Evolutionary conservation across 2,797 vertebrate species (phyloP), one percentile per base, ranked within the genome.

Genomic region (Paedocypris micromegethes): DNA sequence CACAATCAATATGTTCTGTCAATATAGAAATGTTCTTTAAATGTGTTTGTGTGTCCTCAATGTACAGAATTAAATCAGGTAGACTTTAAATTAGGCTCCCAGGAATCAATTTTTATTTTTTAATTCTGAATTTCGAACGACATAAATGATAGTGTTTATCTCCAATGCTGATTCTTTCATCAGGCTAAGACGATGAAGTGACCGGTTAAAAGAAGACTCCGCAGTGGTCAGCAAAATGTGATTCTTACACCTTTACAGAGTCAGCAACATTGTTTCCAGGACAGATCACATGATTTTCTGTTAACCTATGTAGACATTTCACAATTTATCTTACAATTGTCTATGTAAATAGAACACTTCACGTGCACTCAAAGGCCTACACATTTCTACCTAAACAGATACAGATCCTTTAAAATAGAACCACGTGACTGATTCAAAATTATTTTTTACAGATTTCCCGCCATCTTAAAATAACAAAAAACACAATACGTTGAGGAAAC

Each of bases 181-280:
- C 23, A 23, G 23, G 23, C 23, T 40, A 44, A 52, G 42, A 42
- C 5, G 8, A 45, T 52, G 50, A 67, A 41, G 52, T 54, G 49
- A 53, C 49, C 52, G n/a, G 57, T 41, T 60, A 60, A 60, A 68
- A 68, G 43, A 46, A 68, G 50, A 60, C 37, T 39, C 6, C 53
- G n/a, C 66, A 46, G 49, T 46, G 43, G 37, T 54, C 57, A 68
- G 49, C 66, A 53, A 60, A 60, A 60, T 41, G 46, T 8, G 37
- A 68, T 50, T 41, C 50, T 46, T 3, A 41, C 56, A 67, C 42
- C 57, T 60, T 53, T 8, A 41, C 7, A 64, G 37, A 64, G 23
- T 0, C 0, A 41, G 45, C 40, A 23, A 49, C 41, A 53, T 58
- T 67, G 56, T 58, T 67, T 58, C 8, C 8, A 45, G 9, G 3